Percentiles rank a stretch among this genome's conserved stretches.
Evolutionary conservation across 2,888 invertebrate species (phyloP).

Genomic region (Phasia obesa): DNA sequence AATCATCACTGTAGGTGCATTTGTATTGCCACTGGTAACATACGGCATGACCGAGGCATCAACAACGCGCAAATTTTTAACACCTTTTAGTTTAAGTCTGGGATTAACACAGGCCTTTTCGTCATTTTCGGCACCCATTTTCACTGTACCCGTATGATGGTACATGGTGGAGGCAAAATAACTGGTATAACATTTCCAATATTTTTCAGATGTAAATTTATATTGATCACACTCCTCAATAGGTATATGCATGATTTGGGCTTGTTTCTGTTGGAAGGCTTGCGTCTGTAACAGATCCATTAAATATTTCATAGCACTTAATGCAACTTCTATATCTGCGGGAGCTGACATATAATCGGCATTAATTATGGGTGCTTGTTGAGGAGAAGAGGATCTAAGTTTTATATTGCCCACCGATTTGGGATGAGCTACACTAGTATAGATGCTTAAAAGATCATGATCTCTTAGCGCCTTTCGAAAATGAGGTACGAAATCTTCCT

Average conservation of each 20-base stretch:
- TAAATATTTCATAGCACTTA: slow-evolving; percentile 72
- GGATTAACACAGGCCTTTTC: slow-evolving; percentile 87
- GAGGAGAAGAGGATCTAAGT: slow-evolving; percentile 10
- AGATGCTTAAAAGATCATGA: slow-evolving; percentile 84
- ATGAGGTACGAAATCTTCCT: slow-evolving; percentile 63
- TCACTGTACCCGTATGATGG: slow-evolving; percentile 87
- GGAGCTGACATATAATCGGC: slow-evolving; percentile 19
- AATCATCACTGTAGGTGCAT: slow-evolving; percentile 93
- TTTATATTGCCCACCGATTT: slow-evolving; percentile 85
- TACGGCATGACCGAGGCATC: slow-evolving; percentile 92
- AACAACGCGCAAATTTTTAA: slow-evolving; percentile 85
- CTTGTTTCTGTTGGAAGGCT: slow-evolving; percentile 80
- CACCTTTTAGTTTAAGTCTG: slow-evolving; percentile 86
- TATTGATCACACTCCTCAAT: slow-evolving; percentile 76
- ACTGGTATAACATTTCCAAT: slow-evolving; percentile 88
- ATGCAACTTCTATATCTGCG: slow-evolving; percentile 19
- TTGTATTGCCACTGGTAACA: slow-evolving; percentile 90
- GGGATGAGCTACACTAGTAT: slow-evolving; percentile 86
- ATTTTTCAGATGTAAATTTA: slow-evolving; percentile 78
- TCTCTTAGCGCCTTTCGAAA: slow-evolving; percentile 55
- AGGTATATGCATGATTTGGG: slow-evolving; percentile 74
- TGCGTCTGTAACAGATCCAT: slow-evolving; percentile 81
- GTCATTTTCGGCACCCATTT: slow-evolving; percentile 87
- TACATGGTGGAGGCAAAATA: slow-evolving; percentile 87
- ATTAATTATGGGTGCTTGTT: slow-evolving; percentile 44